These are phyloP conservation scores for Melanotaenia pygmaea DNA, from an alignment of 2,797 vertebrate species.

Conservation along the genomic window DNA sequence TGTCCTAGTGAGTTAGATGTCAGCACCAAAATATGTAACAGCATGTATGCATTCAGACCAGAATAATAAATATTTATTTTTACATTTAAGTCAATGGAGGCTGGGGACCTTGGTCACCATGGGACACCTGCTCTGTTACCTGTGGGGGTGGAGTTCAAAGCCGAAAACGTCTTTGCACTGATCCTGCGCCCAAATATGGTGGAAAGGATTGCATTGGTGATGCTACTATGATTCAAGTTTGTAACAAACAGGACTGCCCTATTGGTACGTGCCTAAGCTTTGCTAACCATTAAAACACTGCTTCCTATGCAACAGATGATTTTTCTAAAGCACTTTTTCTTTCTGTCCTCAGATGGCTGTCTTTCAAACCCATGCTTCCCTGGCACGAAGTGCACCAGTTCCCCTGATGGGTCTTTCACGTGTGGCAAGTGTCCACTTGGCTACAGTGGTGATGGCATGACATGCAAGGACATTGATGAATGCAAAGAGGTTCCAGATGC, in stretches of 20 bases:
- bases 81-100: conserved; percentile 89
- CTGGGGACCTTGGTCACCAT: conserved; percentile 98
- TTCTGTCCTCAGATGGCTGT: conserved; percentile 89
- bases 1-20: conserved; percentile 90
- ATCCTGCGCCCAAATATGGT: conserved; percentile 90
- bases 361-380: conserved; percentile 97
- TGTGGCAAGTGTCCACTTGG: conserved; percentile 93
- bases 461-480: conserved; percentile 94
- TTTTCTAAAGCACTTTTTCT: not conserved
- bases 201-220: conserved; percentile 95
- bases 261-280: conserved; percentile 84
- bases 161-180: conserved; percentile 92
- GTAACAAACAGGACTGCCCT: conserved; percentile 94
- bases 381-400: conserved; percentile 90
- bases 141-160: conserved; percentile 94
- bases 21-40: not conserved
- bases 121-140: conserved; percentile 93
- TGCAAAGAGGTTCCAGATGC: conserved; percentile 94
- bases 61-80: conserved; percentile 12
- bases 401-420: conserved; percentile 92
- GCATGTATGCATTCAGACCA: not conserved
- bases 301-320: not conserved
- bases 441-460: conserved; percentile 90
- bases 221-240: conserved; percentile 84
- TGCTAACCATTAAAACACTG: not conserved